Percentiles rank a stretch among this genome's conserved stretches.
These are phyloP conservation scores for Meghimatium bilineatum DNA, from an alignment of 2,888 invertebrate genomes.

Conservation along the genomic window DNA sequence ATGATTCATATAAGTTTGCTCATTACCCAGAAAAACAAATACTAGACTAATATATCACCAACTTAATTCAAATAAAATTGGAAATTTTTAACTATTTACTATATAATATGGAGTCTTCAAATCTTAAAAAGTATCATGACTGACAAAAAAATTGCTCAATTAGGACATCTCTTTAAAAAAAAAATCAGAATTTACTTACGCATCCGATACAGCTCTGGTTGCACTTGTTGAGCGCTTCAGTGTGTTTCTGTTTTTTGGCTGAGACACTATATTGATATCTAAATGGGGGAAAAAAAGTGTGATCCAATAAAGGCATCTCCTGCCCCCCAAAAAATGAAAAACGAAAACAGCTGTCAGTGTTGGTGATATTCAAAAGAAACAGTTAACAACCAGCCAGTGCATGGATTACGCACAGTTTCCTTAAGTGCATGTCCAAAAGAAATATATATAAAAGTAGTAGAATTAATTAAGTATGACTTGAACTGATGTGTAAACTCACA, in stretches of 20 bases:
- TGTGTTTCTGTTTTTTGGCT: slow-evolving; percentile 82
- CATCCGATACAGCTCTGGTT: slow-evolving; percentile 36
- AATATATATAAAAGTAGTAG: too few species aligned
- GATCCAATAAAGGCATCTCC: slow-evolving; percentile 33
- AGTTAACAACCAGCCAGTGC: background rate
- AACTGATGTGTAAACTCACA: too few species aligned
- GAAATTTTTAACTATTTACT: background rate
- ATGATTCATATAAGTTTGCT: too few species aligned
- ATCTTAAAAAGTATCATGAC: background rate
- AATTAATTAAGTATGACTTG: too few species aligned
- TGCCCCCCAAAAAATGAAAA: background rate
- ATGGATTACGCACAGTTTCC: too few species aligned
- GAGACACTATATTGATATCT: slow-evolving; percentile 85
- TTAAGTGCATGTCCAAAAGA: too few species aligned
- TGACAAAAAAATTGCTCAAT: background rate
- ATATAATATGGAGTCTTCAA: background rate
- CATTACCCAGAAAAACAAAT: background rate
- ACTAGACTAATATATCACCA: background rate
- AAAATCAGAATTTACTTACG: slow-evolving; percentile 44
- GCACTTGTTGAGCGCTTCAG: slow-evolving; percentile 46
- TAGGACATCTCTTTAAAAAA: background rate
- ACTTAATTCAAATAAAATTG: background rate
- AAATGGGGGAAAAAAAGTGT: slow-evolving; percentile 49
- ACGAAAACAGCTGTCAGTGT: slow-evolving; percentile 3
- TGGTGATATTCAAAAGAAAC: background rate